phyloP scores from a whole-genome alignment of 2,888 invertebrate genomes.

The Caenorhabditis sinica region DNA sequence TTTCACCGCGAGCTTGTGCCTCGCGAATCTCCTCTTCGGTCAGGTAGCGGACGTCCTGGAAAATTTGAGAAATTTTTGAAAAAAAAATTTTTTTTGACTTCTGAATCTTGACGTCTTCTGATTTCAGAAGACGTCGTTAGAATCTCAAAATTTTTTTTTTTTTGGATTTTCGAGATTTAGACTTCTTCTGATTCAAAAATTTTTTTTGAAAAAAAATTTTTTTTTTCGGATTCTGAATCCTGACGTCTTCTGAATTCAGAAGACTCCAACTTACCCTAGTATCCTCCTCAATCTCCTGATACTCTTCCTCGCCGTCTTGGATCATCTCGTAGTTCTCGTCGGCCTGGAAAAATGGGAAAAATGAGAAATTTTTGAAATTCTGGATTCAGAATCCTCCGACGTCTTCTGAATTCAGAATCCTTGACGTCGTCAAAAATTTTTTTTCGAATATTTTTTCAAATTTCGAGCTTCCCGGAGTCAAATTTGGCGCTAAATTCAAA shows the following conservation, averaged over 20 bases:
- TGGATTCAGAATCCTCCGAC: not conserved
- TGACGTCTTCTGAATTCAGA: too few species aligned
- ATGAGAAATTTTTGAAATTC: not conserved
- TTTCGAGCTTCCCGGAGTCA: too few species aligned
- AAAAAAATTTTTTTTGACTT: not conserved
- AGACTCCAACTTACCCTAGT: slow-evolving; percentile 24
- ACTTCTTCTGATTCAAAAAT: too few species aligned
- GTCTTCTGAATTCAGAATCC: not conserved
- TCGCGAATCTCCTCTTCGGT: slow-evolving; percentile 67
- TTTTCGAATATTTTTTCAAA: too few species aligned
- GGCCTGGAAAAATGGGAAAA: slow-evolving; percentile 31
- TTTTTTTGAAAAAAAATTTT: too few species aligned
- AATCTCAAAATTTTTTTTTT: too few species aligned
- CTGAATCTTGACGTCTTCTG: too few species aligned
- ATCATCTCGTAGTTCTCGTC: slow-evolving; percentile 60
- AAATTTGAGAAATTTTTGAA: not conserved
- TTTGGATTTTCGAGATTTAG: too few species aligned
- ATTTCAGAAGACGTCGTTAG: too few species aligned
- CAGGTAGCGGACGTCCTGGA: slow-evolving; percentile 41
- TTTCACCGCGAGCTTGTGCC: slow-evolving; percentile 59
- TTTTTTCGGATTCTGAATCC: too few species aligned
- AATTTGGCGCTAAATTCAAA: too few species aligned
- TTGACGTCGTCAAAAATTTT: too few species aligned
- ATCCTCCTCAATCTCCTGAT: slow-evolving; percentile 48
- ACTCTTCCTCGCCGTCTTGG: slow-evolving; percentile 44